Evolutionary conservation across 2,888 invertebrate species (phyloP).

Genomic region (Drosophila acutilabella): DNA sequence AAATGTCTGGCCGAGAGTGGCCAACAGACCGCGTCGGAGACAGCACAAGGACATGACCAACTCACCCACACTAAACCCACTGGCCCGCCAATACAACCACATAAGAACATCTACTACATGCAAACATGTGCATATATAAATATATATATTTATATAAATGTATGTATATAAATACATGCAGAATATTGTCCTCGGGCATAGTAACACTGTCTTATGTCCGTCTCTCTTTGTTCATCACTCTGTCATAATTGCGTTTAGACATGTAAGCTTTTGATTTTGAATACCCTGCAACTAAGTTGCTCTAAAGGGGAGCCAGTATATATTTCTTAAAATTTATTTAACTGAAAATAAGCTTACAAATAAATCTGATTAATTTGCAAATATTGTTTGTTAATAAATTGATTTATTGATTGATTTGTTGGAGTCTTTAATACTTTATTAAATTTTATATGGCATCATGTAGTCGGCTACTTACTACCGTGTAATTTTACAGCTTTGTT

Average conservation of each 20-base stretch:
- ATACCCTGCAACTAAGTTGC: background rate
- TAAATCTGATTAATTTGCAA: too few relatives aligned
- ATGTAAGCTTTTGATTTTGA: constrained; percentile 69
- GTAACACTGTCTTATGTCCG: constrained; percentile 31
- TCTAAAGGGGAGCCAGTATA: background rate
- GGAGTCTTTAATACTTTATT: too few relatives aligned
- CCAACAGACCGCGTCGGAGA: constrained; percentile 31
- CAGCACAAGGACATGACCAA: constrained; percentile 20
- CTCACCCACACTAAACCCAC: background rate
- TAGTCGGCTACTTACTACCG: background rate
- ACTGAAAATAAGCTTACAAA: too few relatives aligned
- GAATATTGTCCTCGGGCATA: constrained; percentile 28
- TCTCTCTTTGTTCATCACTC: constrained; percentile 48
- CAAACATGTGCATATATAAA: background rate
- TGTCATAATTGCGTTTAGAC: constrained; percentile 75
- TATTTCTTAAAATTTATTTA: too few relatives aligned
- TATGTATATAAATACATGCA: background rate
- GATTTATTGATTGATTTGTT: too few relatives aligned
- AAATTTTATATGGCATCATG: background rate
- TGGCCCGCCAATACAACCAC: constrained; percentile 23
- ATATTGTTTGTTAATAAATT: too few relatives aligned
- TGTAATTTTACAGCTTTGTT: background rate
- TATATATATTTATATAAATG: background rate
- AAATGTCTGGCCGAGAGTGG: constrained; percentile 70
- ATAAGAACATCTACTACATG: constrained; percentile 21